Percentiles rank a stretch among this genome's conserved stretches.
phyloP scores from a whole-genome alignment of 2,888 invertebrate species.

The Trichopoda pennipes region DNA sequence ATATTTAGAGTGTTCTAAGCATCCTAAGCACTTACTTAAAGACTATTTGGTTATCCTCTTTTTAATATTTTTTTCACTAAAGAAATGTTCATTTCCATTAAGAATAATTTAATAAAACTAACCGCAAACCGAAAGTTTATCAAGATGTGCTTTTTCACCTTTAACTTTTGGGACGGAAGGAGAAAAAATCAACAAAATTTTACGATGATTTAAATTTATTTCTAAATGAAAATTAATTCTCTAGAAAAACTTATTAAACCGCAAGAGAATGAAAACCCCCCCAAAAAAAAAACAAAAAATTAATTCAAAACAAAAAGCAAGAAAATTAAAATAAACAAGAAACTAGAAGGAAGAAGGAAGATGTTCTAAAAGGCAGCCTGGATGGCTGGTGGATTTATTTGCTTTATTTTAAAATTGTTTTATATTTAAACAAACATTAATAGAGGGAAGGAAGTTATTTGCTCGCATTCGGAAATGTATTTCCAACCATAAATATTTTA shows the following conservation, averaged over 20 bases:
- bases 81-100: constrained; percentile 17
- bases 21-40: background rate
- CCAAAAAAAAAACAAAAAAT: background rate
- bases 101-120: constrained; percentile 54
- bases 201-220: constrained; percentile 56
- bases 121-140: constrained; percentile 19
- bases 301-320: constrained; percentile 8
- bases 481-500: background rate
- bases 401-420: background rate
- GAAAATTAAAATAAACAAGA: constrained; percentile 25
- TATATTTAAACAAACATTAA: background rate
- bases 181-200: constrained; percentile 51
- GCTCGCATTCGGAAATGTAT: constrained; percentile 8
- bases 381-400: background rate
- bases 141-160: background rate
- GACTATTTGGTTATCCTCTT: constrained; percentile 16
- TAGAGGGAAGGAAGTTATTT: too few relatives aligned
- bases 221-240: constrained; percentile 64
- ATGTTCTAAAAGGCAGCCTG: background rate
- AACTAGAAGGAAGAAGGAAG: background rate
- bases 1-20: too few relatives aligned
- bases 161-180: constrained; percentile 10
- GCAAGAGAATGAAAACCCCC: constrained; percentile 32
- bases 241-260: constrained; percentile 65
- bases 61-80: background rate